Evolutionary conservation across 2,888 invertebrate genomes (phyloP).

Genomic region (Eretmocerus hayati): DNA sequence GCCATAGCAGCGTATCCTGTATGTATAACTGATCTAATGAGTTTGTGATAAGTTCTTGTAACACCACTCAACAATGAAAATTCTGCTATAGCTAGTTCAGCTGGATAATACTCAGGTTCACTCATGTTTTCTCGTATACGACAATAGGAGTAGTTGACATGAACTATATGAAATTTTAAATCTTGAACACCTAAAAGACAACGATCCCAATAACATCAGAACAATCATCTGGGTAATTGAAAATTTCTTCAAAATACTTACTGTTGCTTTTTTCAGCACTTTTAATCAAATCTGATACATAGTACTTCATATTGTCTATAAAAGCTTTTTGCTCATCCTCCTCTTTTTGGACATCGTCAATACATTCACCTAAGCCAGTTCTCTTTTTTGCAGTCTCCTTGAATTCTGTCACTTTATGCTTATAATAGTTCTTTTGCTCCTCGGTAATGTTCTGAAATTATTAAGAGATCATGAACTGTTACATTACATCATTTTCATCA

Average conservation of each 20-base stretch:
- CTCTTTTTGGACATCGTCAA: constrained; percentile 28
- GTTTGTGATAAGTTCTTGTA: constrained; percentile 35
- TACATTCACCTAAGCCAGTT: constrained; percentile 34
- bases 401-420: constrained; percentile 31
- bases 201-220: not conserved
- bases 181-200: constrained; percentile 28
- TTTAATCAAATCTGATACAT: constrained; percentile 27
- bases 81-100: constrained; percentile 50
- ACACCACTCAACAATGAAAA: constrained; percentile 49
- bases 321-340: constrained; percentile 23
- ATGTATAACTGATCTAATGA: constrained; percentile 44
- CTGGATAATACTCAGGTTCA: constrained; percentile 45
- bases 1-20: constrained; percentile 49
- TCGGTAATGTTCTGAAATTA: constrained; percentile 25
- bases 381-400: constrained; percentile 28
- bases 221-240: not conserved
- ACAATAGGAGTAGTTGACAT: constrained; percentile 41
- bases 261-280: constrained; percentile 22
- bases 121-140: constrained; percentile 22
- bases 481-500: not conserved
- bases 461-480: not conserved
- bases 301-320: constrained; percentile 28
- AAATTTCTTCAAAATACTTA: constrained; percentile 13
- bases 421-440: constrained; percentile 30
- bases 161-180: constrained; percentile 38